Percentiles rank a stretch among this genome's conserved stretches.
Conservation (phyloP, 2,113 vertebrate species). For the Collichthys lucidus region DNA sequence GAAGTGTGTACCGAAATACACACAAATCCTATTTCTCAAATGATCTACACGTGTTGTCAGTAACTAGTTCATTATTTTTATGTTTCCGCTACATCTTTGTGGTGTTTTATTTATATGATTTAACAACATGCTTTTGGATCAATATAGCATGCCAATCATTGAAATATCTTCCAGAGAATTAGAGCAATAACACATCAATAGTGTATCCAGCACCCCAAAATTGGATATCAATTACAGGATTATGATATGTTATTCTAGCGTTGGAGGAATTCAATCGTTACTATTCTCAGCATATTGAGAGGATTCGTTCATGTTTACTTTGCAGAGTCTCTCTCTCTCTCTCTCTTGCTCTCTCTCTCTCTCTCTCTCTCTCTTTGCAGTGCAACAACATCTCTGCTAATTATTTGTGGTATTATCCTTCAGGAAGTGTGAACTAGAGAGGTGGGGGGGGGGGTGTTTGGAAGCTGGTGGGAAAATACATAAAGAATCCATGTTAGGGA, state of each 20-base stretch:
- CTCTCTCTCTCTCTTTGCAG: neutral
- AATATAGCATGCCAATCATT: neutral
- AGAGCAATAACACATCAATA: conserved; percentile 24
- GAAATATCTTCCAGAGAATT: conserved; percentile 3
- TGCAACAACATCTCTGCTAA: conserved; percentile 34
- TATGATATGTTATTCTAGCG: conserved; percentile 39
- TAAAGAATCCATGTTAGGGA: conserved; percentile 40
- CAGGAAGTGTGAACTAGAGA: conserved; percentile 28
- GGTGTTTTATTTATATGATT: neutral
- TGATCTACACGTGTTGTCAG: neutral
- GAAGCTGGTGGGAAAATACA: neutral
- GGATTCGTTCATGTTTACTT: conserved; percentile 21
- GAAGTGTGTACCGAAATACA: neutral
- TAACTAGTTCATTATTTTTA: neutral
- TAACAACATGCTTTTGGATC: conserved; percentile 1
- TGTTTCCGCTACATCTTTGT: neutral
- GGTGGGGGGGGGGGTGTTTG: conserved; percentile 6
- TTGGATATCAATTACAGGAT: conserved; percentile 50
- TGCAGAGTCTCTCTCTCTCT: conserved; percentile 5
- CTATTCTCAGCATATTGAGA: conserved; percentile 52
- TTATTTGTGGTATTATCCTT: conserved; percentile 58
- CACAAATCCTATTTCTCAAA: neutral
- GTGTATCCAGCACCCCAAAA: conserved; percentile 29
- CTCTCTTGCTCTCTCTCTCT: neutral
- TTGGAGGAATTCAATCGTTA: conserved; percentile 35